Evolutionary conservation across 2,113 vertebrate genomes (phyloP).

Genomic region (Tretioscincus oriximinensis): DNA sequence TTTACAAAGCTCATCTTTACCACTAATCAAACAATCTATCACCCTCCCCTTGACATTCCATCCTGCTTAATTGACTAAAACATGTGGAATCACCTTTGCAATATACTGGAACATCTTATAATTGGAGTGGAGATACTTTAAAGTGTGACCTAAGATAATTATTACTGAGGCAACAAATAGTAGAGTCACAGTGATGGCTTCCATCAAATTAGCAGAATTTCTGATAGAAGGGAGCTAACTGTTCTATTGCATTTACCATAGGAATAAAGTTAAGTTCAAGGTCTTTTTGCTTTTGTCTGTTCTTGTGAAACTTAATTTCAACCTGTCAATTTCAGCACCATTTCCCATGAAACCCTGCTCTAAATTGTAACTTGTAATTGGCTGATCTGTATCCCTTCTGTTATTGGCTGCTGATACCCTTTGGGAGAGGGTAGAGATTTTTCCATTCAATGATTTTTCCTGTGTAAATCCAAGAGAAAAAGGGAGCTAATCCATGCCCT

Average conservation of each 20-base stretch:
- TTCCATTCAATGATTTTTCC: no score
- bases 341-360: not conserved
- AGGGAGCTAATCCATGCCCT: no score
- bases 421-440: no score
- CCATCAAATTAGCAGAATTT: constrained; percentile 33
- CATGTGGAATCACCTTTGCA: not conserved
- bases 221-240: constrained; percentile 7
- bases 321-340: constrained; percentile 42
- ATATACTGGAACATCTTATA: not conserved
- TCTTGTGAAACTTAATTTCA: constrained; percentile 45
- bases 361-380: no score
- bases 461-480: no score
- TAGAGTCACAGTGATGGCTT: not conserved
- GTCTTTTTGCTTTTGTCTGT: constrained; percentile 50
- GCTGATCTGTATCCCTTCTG: no score
- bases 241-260: constrained; percentile 31
- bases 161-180: not conserved
- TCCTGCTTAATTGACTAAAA: constrained; percentile 8
- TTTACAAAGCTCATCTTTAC: constrained; percentile 5
- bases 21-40: not conserved
- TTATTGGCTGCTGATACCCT: no score
- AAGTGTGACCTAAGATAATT: constrained; percentile 5
- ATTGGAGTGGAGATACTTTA: not conserved
- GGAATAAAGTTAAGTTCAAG: constrained; percentile 26
- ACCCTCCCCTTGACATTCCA: not conserved